phyloP scores from a whole-genome alignment of 2,888 invertebrate species.

The Cheilosia vulpina region DNA sequence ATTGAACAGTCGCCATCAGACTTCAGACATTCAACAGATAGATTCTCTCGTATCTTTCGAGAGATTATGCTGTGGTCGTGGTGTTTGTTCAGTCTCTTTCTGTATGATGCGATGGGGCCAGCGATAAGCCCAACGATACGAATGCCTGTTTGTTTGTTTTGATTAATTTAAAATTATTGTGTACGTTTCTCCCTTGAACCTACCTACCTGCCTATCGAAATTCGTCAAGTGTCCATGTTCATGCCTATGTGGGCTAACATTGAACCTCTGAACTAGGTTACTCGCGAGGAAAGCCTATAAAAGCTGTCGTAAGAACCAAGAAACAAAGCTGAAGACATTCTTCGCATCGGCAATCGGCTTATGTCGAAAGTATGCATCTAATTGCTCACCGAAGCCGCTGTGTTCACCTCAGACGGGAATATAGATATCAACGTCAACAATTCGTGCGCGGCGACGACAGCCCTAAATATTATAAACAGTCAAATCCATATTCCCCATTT shows the following conservation, averaged over 20 bases:
- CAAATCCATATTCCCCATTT: constrained; percentile 34
- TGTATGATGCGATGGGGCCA: constrained; percentile 41
- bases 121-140: constrained; percentile 56
- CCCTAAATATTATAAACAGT: constrained; percentile 35
- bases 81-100: constrained; percentile 15
- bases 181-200: background rate
- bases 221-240: background rate
- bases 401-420: constrained; percentile 62
- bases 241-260: constrained; percentile 13
- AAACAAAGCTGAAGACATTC: constrained; percentile 25
- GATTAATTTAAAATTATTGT: constrained; percentile 59
- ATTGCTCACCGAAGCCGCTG: constrained; percentile 34
- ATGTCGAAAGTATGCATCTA: constrained; percentile 58
- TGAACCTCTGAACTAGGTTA: constrained; percentile 59
- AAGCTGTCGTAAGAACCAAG: constrained; percentile 20
- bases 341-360: constrained; percentile 66
- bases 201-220: background rate
- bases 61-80: background rate
- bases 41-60: constrained; percentile 52
- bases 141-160: constrained; percentile 59
- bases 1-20: constrained; percentile 71
- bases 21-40: constrained; percentile 73
- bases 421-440: constrained; percentile 66
- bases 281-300: constrained; percentile 60
- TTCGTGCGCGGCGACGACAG: constrained; percentile 41